Evolutionary conservation across 2,797 vertebrate genomes (phyloP), one percentile per base, ranked within the genome.

Genomic region (Sciurus carolinensis): DNA sequence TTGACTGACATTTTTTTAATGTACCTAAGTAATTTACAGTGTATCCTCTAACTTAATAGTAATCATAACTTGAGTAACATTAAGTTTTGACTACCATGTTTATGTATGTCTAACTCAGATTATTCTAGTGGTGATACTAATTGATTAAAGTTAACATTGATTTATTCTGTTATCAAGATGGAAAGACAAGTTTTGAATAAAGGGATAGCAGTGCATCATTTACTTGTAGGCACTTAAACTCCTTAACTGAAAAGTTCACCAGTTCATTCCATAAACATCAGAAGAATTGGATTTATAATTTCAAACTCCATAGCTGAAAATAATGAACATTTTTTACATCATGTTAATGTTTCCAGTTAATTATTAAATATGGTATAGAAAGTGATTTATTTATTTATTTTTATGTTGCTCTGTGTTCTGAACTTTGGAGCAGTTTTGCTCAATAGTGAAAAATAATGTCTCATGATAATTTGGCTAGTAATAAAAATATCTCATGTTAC

Each of bases 391-490:
- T 86, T 87, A 64, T 39, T 86, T 87, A 57, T 39, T 86, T 86
- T 91, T 22, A 44, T 91, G 26, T 71, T 15, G 20, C 33, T 79
- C 10, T 89, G 13, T 82, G 47, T 24, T 86, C 33, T 26, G 52
- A 47, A 18, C 52, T 75, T 90, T 80, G 85, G 52, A 93, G 66
- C 28, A 84, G 12, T 92, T 97, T 90, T 92, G 13, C 67, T 95
- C 36, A 87, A 52, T 18, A 57, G n/a, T 86, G 39, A 76, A 89
- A 82, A 94, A 69, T 84, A 44, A 73, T 89, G 24, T 86, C 12
- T 95, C 17, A 73, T 87, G 79, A 39, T 77, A 52, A 92, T 30
- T 57, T 93, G 44, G 14, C 72, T 80, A n/a, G 2, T 77, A 81
- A 93, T 77, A 81, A 59, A 87, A 90, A 75, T 75, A 8, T 91